Conservation (phyloP, 2,797 vertebrate species). For the Coluber constrictor region DNA sequence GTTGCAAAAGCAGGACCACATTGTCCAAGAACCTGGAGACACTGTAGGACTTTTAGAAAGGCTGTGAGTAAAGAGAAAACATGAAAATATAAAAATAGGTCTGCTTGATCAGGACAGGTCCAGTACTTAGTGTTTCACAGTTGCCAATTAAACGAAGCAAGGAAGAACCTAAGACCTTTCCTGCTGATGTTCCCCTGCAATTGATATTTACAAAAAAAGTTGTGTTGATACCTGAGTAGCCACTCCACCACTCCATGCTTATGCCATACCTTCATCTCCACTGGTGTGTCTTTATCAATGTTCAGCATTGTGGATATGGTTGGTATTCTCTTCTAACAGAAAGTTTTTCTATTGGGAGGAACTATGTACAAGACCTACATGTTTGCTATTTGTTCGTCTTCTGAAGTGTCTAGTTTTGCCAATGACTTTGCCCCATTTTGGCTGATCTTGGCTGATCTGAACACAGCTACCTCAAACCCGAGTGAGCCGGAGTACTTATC, state of each 20-base stretch:
- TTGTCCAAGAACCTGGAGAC: not conserved
- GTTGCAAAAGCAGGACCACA: not conserved
- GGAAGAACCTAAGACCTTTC: no score
- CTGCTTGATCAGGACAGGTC: no score
- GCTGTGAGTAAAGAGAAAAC: no score
- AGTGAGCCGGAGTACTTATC: no score
- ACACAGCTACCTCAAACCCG: no score
- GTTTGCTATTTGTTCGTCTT: not conserved
- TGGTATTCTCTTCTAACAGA: not conserved
- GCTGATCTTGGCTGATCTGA: no score
- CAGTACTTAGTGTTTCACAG: no score
- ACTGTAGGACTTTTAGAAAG: not conserved
- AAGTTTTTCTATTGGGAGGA: not conserved
- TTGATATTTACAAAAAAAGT: not conserved
- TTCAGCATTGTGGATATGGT: not conserved
- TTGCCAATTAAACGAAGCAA: no score
- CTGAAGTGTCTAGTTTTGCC: not conserved
- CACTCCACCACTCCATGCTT: no score
- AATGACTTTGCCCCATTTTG: not conserved
- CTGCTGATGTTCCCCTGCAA: no score
- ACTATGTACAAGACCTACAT: not conserved
- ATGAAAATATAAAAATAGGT: no score
- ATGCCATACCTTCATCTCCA: no score
- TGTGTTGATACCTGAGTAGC: not conserved
- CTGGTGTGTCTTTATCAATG: not conserved